Base-by-base conservation (phyloP, 2,113 vertebrate genomes). In the Rhineura floridana region DNA sequence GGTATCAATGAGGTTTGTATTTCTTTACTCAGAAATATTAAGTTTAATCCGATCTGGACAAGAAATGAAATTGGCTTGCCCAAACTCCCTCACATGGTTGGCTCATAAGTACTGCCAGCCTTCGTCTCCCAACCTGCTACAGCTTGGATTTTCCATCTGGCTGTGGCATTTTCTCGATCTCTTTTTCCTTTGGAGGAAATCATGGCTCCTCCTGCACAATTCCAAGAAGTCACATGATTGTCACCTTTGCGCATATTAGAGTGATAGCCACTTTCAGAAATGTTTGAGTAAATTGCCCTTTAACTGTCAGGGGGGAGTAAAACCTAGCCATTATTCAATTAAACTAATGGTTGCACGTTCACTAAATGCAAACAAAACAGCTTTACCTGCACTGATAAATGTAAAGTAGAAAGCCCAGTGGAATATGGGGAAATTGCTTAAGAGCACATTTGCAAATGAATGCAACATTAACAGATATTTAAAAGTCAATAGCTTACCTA, bases 281-380 rank as follows among this genome's bases (percentile, higher is more conserved):
- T 55, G n/a, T 1, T 23, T 59, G 3, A 28, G 5, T 36, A 33
- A 70, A 36, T 67, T 73, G 11, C 50, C 19, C 62, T 65, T 13
- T 46, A 75, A 36, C 6, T 85, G 3, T 87, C 72, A 86, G 17
- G 69, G 50, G 77, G 25, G n/a, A 87, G 17, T 70, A 80, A 84
- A 73, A 19, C 28, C 2, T 70, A 44, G 36, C 25, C 39, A 33
- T 69, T 86, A 23, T 30, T 86, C 62, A 67, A 36, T 70, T 52
- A 59, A 87, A 70, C 77, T 87, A 81, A 83, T 1, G 19, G 85
- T 65, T 88, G 76, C 12, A 55, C 69, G 23, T 42, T 72, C 15
- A 65, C 36, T 83, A 75, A 30, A 69, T 70, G 62, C 65, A 87
- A 91, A 63, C 4, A 19, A 85, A 90, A 33, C 39, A 77, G 30